A percentile compares a stretch with the other conserved stretches of the same genome.
phyloP scores from a whole-genome alignment of 2,797 vertebrate species.

The Neomorphus geoffroyi region DNA sequence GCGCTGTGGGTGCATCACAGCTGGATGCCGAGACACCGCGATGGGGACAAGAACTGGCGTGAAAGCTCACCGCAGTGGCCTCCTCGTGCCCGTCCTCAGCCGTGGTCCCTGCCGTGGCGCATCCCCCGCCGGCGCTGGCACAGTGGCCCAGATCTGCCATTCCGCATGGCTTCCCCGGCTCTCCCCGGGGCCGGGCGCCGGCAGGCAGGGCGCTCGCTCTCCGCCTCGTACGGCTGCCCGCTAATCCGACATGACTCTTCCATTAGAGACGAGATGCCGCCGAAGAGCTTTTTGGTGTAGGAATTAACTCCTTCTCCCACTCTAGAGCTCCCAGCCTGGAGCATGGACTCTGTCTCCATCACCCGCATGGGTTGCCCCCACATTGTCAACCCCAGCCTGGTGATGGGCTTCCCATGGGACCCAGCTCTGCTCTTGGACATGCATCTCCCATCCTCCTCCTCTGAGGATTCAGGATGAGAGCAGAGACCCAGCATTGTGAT shows the following conservation, averaged over 20 bases:
- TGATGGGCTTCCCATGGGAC: background rate
- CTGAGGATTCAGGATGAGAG: rapidly evolving
- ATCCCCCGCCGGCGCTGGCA: conserved; percentile 33
- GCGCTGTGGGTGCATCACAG: rapidly evolving
- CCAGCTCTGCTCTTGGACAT: rapidly evolving
- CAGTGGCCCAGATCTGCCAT: conserved; percentile 74
- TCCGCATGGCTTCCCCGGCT: conserved; percentile 51
- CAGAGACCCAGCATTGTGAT: rapidly evolving
- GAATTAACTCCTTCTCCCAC: conserved; percentile 39
- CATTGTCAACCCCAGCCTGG: background rate
- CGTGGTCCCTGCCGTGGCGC: rapidly evolving
- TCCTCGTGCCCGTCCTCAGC: background rate
- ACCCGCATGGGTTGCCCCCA: rapidly evolving
- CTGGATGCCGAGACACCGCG: rapidly evolving
- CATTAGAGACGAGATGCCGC: conserved; percentile 50
- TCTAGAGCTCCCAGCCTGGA: background rate
- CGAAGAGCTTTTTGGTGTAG: conserved; percentile 63
- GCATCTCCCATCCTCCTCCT: background rate
- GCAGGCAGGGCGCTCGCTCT: background rate
- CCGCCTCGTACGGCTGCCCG: background rate
- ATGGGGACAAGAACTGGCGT: rapidly evolving
- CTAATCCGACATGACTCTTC: conserved; percentile 72
- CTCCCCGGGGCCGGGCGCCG: conserved; percentile 2
- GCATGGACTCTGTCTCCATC: rapidly evolving
- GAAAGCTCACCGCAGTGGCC: background rate